A percentile compares a stretch with the other conserved stretches of the same genome.
Evolutionary conservation across 2,113 vertebrate genomes (phyloP).

Genomic region (Columbina picui): DNA sequence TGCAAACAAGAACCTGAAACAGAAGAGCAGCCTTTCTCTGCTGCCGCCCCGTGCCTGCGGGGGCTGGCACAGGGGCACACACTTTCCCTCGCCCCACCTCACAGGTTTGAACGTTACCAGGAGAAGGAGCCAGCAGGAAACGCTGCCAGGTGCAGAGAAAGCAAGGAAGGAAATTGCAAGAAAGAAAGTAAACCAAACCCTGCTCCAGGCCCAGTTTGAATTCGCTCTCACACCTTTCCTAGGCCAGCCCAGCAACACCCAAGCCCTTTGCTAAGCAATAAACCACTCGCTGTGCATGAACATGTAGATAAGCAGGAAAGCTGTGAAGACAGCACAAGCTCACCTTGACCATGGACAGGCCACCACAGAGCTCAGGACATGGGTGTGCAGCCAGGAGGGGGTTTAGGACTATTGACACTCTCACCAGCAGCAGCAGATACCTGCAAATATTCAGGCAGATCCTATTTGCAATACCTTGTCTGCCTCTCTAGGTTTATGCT

Average conservation of each 20-base stretch:
- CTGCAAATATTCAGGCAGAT: background rate
- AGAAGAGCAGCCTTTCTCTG: background rate
- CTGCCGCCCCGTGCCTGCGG: fast-evolving
- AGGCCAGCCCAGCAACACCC: background rate
- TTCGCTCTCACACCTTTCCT: background rate
- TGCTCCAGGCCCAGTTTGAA: background rate
- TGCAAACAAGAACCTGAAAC: background rate
- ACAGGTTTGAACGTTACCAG: fast-evolving
- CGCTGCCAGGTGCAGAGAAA: background rate
- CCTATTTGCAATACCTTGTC: background rate
- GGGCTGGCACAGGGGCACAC: background rate
- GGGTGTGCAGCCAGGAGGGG: background rate
- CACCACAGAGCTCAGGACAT: background rate
- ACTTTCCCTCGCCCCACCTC: background rate
- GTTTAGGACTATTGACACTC: fast-evolving
- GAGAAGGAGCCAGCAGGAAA: background rate
- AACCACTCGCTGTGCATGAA: fast-evolving
- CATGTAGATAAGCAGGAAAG: background rate
- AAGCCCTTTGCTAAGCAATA: background rate
- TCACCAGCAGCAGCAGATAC: background rate
- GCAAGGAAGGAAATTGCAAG: conserved; percentile 21
- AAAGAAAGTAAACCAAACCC: background rate
- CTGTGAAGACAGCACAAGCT: background rate
- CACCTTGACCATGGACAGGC: background rate
- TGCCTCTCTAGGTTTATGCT: background rate